Evolutionary conservation across 2,113 vertebrate species (phyloP).

Genomic region (Oreochromis tanganicae): DNA sequence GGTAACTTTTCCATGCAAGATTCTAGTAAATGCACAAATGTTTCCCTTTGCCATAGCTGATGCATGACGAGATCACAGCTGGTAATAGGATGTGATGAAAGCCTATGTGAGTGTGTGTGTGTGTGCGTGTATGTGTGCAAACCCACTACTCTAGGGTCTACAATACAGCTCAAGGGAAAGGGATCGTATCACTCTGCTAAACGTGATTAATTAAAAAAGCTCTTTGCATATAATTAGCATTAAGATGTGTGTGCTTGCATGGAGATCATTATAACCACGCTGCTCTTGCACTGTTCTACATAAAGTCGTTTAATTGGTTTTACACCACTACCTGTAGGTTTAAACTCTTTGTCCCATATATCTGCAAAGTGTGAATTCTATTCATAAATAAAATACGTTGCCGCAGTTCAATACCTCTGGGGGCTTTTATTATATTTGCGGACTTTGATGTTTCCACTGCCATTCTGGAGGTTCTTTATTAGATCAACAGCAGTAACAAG

Average conservation of each 20-base stretch:
- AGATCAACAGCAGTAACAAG: constrained; percentile 36
- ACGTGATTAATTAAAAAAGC: constrained; percentile 51
- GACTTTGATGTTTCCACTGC: constrained; percentile 42
- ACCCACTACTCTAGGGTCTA: background rate
- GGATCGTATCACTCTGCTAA: constrained; percentile 38
- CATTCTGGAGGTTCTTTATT: constrained; percentile 27
- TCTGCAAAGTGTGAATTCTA: background rate
- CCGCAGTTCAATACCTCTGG: background rate
- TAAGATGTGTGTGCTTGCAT: constrained; percentile 25
- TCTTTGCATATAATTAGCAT: constrained; percentile 50
- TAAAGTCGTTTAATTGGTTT: constrained; percentile 46
- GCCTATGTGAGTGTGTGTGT: background rate
- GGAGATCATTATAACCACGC: constrained; percentile 28
- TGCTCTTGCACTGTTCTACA: constrained; percentile 1
- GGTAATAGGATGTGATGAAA: constrained; percentile 20
- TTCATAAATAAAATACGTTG: constrained; percentile 47
- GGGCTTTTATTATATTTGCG: constrained; percentile 38
- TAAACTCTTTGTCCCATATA: constrained; percentile 8
- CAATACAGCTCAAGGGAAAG: constrained; percentile 13
- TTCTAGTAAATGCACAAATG: constrained; percentile 23
- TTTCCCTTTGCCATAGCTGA: constrained; percentile 17
- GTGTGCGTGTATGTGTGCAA: background rate
- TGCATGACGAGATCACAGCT: constrained; percentile 37
- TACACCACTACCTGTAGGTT: constrained; percentile 45
- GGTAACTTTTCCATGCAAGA: background rate